Percentiles rank a stretch among this genome's conserved stretches.
Conservation (phyloP, 2,888 invertebrate genomes). For the Ashinkailepas kermadecensis region DNA sequence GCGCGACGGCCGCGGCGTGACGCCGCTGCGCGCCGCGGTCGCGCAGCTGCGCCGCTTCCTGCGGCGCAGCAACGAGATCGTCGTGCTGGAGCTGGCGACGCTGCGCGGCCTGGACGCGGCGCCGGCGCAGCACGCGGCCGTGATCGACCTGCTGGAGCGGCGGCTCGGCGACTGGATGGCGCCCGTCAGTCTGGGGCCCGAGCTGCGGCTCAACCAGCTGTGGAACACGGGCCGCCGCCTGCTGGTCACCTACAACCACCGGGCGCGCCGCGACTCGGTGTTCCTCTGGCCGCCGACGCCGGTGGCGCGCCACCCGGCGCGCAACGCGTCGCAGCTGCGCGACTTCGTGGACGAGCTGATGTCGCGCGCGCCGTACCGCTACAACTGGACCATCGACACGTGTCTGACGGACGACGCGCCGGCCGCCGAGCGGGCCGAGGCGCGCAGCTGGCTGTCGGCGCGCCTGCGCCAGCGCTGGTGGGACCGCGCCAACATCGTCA, state of each 20-base stretch:
- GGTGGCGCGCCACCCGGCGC: neutral
- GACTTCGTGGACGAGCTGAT: constrained; percentile 53
- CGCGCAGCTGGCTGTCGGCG: neutral
- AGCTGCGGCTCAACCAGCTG: constrained; percentile 52
- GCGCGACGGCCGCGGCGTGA: constrained; percentile 54
- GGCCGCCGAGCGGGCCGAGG: neutral
- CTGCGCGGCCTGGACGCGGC: constrained; percentile 59
- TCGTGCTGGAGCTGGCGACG: constrained; percentile 73
- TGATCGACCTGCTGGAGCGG: constrained; percentile 49
- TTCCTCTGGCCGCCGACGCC: constrained; percentile 33
- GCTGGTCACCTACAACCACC: constrained; percentile 49
- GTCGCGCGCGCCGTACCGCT: constrained; percentile 50
- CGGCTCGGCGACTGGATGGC: constrained; percentile 54
- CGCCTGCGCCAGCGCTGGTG: constrained; percentile 42
- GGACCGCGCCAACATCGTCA: constrained; percentile 46
- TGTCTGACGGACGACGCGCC: neutral
- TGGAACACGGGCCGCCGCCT: constrained; percentile 50
- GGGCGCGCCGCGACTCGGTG: neutral
- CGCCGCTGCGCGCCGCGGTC: constrained; percentile 45
- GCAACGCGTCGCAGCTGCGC: constrained; percentile 47
- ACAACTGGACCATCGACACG: constrained; percentile 34
- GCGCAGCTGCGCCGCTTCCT: constrained; percentile 51
- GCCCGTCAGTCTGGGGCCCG: constrained; percentile 44
- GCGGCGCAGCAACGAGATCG: constrained; percentile 42
- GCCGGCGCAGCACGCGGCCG: constrained; percentile 48